Percentiles rank a stretch among this genome's conserved stretches.
Evolutionary conservation across 2,113 vertebrate species (phyloP).

Genomic region (Platysternon megacephalum): DNA sequence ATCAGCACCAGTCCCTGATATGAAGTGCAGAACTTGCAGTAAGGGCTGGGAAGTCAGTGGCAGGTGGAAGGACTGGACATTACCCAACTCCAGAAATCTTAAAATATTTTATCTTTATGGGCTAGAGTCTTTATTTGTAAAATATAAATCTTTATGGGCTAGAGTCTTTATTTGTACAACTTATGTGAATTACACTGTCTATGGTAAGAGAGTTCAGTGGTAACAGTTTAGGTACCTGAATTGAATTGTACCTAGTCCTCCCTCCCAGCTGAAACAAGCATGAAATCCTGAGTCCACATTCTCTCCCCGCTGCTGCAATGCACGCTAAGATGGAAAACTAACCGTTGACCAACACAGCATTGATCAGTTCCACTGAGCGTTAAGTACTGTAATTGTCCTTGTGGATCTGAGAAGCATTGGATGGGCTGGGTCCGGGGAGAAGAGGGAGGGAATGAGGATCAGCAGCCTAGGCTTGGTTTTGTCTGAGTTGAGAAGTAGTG

Average conservation of each 20-base stretch:
- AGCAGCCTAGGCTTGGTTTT: neutral
- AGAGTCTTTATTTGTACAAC: neutral
- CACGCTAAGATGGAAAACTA: neutral
- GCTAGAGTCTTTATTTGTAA: neutral
- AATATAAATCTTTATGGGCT: neutral
- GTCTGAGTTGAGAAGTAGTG: neutral
- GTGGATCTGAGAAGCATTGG: neutral
- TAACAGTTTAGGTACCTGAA: neutral
- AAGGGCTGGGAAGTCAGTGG: neutral
- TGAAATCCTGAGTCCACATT: neutral
- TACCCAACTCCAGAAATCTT: neutral
- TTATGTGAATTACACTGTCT: neutral
- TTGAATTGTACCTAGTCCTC: neutral
- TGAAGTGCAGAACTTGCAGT: neutral
- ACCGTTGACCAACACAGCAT: neutral
- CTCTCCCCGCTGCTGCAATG: neutral
- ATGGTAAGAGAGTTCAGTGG: neutral
- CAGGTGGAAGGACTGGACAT: neutral
- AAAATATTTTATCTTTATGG: neutral
- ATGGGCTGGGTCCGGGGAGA: neutral
- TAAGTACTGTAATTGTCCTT: neutral
- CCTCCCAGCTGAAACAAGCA: neutral
- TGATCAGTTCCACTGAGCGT: neutral
- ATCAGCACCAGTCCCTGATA: neutral
- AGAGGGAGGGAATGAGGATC: neutral